Conservation (phyloP, 1,140 invertebrate genomes). For the Brachystomella parvula region DNA sequence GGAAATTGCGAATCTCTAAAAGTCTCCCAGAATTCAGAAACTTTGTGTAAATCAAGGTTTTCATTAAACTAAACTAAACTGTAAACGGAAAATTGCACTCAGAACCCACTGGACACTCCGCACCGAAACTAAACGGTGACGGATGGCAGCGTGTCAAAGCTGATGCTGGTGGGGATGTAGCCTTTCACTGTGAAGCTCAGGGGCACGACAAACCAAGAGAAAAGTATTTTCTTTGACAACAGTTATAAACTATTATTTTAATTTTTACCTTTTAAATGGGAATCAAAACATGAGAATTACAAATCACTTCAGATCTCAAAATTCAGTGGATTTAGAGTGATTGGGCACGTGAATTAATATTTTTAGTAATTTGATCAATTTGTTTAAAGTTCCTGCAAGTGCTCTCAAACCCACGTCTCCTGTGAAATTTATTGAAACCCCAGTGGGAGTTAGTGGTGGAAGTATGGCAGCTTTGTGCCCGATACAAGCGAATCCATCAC, state of each 20-base stretch:
- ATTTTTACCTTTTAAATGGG: not conserved
- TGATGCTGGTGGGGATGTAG: slow-evolving; percentile 20
- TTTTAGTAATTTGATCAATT: not conserved
- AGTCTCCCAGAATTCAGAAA: no score
- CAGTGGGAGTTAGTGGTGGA: slow-evolving; percentile 39
- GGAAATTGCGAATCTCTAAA: no score
- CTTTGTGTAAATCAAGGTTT: no score
- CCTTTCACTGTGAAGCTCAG: slow-evolving; percentile 48
- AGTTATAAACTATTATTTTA: slow-evolving; percentile 17
- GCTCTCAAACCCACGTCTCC: slow-evolving; percentile 44
- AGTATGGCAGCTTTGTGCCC: slow-evolving; percentile 43
- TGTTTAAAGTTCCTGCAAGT: slow-evolving; percentile 48
- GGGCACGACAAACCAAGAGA: slow-evolving; percentile 39
- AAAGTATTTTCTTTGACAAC: slow-evolving; percentile 30
- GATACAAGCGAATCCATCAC: slow-evolving; percentile 41
- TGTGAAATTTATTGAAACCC: slow-evolving; percentile 45
- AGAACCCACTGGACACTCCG: slow-evolving; percentile 49
- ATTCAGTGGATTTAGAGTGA: not conserved
- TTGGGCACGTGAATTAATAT: not conserved
- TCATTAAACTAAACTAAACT: no score
- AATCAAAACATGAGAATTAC: not conserved
- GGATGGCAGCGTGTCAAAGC: slow-evolving; percentile 35
- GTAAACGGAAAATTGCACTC: no score
- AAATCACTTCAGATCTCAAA: not conserved
- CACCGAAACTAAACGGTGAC: slow-evolving; percentile 50